These are phyloP conservation scores for Embidobia sp. DNA, from an alignment of 2,888 invertebrate genomes.

Conservation along the genomic window DNA sequence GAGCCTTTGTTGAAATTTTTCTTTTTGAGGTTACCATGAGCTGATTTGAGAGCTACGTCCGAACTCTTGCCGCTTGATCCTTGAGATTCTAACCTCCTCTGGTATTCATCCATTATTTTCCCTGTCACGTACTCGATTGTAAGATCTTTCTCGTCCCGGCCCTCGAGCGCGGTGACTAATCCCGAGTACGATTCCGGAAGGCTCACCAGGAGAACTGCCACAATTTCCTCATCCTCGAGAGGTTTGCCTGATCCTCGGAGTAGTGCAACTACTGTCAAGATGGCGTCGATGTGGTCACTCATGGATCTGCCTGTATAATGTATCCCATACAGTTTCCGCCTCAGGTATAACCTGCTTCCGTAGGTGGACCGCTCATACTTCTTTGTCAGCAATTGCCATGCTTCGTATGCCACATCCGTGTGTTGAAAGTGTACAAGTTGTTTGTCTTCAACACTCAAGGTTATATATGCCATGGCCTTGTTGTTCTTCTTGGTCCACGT, in stretches of 20 bases:
- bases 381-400: slow-evolving; percentile 28
- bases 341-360: slow-evolving; percentile 23
- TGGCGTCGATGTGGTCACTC: slow-evolving; percentile 55
- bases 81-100: slow-evolving; percentile 25
- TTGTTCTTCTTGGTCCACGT: slow-evolving; percentile 58
- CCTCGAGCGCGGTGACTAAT: slow-evolving; percentile 60
- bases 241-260: slow-evolving; percentile 58
- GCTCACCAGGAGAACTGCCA: slow-evolving; percentile 62
- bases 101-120: slow-evolving; percentile 64
- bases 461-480: slow-evolving; percentile 48
- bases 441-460: slow-evolving; percentile 53
- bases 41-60: slow-evolving; percentile 14
- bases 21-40: background rate
- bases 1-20: background rate
- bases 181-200: slow-evolving; percentile 61
- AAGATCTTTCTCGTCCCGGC: slow-evolving; percentile 54
- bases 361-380: slow-evolving; percentile 26
- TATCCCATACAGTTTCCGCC: slow-evolving; percentile 25
- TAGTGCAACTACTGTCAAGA: slow-evolving; percentile 48
- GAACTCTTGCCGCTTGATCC: background rate
- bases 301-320: slow-evolving; percentile 44
- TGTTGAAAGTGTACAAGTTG: slow-evolving; percentile 46
- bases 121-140: slow-evolving; percentile 60
- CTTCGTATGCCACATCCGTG: slow-evolving; percentile 29
- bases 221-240: slow-evolving; percentile 55